Percentiles rank a stretch among this genome's conserved stretches.
Conservation (phyloP, 2,113 vertebrate species). For the Pelvicachromis taeniatus region DNA sequence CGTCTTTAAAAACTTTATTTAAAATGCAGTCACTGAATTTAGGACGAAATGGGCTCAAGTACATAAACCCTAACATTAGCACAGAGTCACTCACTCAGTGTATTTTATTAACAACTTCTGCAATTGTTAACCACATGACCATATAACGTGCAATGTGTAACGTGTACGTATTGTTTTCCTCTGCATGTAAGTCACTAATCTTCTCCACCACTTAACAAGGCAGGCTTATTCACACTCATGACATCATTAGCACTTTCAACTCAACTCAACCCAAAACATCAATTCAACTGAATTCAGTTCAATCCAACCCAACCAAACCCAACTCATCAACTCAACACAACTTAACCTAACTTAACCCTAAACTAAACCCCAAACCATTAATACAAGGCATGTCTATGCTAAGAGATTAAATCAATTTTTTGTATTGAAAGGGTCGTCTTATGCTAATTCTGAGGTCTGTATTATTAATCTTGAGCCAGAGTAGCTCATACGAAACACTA, state of each 20-base stretch:
- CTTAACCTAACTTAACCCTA: background rate
- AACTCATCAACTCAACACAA: too few relatives aligned
- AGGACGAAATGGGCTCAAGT: background rate
- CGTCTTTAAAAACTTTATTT: background rate
- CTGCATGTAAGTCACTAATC: background rate
- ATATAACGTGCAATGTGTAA: background rate
- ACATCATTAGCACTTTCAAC: too few relatives aligned
- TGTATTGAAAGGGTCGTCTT: background rate
- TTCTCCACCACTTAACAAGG: too few relatives aligned
- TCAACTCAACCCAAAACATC: too few relatives aligned
- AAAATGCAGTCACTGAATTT: background rate
- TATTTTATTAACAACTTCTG: background rate
- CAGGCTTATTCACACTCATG: too few relatives aligned
- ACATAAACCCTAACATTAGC: background rate
- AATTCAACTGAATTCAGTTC: too few relatives aligned
- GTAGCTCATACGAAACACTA: background rate
- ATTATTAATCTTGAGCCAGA: background rate
- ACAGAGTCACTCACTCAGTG: background rate
- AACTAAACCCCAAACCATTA: background rate
- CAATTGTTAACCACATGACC: background rate
- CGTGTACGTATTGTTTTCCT: background rate
- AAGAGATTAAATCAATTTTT: background rate
- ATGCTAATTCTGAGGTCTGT: background rate
- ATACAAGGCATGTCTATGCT: background rate
- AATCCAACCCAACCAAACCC: too few relatives aligned